Evolutionary conservation across 2,113 vertebrate genomes (phyloP).

Genomic region (Atrichornis clamosus): DNA sequence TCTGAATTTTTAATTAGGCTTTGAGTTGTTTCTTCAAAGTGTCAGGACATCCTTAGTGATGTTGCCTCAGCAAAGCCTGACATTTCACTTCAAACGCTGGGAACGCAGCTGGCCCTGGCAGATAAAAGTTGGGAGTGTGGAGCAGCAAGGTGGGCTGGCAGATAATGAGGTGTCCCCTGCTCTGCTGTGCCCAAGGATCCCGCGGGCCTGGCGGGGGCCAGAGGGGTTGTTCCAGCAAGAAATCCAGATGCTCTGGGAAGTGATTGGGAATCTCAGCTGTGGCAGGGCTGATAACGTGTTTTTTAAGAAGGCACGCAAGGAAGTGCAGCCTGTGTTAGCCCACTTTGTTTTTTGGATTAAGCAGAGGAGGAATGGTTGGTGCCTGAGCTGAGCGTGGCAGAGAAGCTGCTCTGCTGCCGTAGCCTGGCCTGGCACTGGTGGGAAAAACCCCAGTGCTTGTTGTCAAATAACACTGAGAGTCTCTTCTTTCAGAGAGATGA

Average conservation of each 20-base stretch:
- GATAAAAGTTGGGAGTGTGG: constrained; percentile 75
- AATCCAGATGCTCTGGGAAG: constrained; percentile 38
- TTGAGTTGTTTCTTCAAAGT: constrained; percentile 84
- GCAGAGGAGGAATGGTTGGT: background rate
- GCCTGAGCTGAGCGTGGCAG: background rate
- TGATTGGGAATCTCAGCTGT: constrained; percentile 47
- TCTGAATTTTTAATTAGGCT: constrained; percentile 86
- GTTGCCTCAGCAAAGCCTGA: constrained; percentile 67
- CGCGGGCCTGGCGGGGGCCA: constrained; percentile 4
- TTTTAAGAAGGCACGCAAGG: background rate
- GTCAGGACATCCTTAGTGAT: constrained; percentile 65
- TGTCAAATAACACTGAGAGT: accelerated
- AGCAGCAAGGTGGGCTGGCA: constrained; percentile 75
- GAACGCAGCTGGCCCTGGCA: constrained; percentile 72
- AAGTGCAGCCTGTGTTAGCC: background rate
- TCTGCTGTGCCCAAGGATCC: constrained; percentile 27
- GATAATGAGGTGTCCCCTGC: constrained; percentile 76
- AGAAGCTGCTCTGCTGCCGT: background rate
- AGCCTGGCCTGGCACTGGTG: background rate
- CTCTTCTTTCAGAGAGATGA: background rate
- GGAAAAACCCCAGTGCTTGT: background rate
- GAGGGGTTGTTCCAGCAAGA: constrained; percentile 54
- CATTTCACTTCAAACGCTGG: constrained; percentile 73
- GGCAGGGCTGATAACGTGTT: constrained; percentile 60
- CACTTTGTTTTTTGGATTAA: background rate